Base-by-base conservation (phyloP, 2,113 vertebrate species). In the Hippocampus zosterae region DNA sequence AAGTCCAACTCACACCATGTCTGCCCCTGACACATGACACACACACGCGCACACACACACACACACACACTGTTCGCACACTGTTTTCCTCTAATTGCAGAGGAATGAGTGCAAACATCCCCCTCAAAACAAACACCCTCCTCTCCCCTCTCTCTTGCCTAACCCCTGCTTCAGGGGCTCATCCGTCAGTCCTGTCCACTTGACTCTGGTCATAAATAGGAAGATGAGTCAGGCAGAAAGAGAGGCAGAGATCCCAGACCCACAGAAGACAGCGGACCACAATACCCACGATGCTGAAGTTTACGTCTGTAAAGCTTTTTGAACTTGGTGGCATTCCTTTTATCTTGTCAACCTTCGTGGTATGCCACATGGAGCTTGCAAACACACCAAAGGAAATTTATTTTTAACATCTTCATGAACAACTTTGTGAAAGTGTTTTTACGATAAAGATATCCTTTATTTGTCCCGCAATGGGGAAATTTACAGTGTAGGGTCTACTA, bases 251-350 rank as follows among this genome's bases (percentile, higher is more conserved):
- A 79, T 75, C 83, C 67, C 25, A 19, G 76, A 77, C 84, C 77
- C 73, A 57, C 19, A 6, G 71, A 81, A 81, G 82, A 84, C 79
- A 70, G 64, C 73, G 62, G 86, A 77, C 82, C 76, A 65, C 70
- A 79, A 77, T 75, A 86, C 71, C 75, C 81, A 85, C 75, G 90
- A 90, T 91, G 90, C 74, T 91, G 85, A 92, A 92, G 80, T 87
- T 82, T 74, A 33, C 9, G 27, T 60, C 5, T 60, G 27, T 33
- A 29, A 33, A 37, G 8, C 15, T 3, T 60, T 18, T 60, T 33
- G 33, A 15, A n/a, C 52, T 55, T 3, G 7, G n/a, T 23, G 8
- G 21, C 15, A 8, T 23, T 23, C n/a, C 8, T n/a, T 55, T 55
- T 3, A 23, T n/a, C 8, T 55, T 23, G 21, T 23, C 10, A 8